These are phyloP conservation scores for Ceyx melanurus DNA, from an alignment of 2,113 vertebrate species.

Conservation along the genomic window DNA sequence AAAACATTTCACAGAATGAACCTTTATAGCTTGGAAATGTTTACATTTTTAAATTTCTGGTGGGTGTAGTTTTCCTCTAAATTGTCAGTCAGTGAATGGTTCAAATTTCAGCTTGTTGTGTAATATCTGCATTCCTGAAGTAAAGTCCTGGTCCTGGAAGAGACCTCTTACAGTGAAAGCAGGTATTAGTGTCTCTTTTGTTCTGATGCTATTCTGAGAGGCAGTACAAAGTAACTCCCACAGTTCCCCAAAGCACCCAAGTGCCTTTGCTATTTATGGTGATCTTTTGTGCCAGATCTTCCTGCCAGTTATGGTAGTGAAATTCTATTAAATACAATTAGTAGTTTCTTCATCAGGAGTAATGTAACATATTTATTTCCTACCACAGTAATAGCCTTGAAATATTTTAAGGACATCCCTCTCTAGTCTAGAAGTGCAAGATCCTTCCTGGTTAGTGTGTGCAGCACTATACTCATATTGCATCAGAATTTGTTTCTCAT, in stretches of 20 bases:
- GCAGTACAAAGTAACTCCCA: background rate
- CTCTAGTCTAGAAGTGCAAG: background rate
- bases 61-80: background rate
- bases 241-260: background rate
- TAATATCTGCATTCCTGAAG: background rate
- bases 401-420: background rate
- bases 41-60: background rate
- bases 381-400: background rate
- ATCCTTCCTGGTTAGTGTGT: background rate
- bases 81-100: background rate
- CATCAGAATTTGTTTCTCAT: background rate
- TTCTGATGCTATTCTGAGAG: background rate
- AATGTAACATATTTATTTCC: background rate
- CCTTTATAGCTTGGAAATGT: background rate
- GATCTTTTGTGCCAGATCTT: background rate
- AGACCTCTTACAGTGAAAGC: background rate
- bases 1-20: background rate
- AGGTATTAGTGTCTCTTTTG: background rate
- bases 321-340: background rate
- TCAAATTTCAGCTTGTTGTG: background rate
- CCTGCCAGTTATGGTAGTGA: background rate
- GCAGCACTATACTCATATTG: background rate
- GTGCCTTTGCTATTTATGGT: background rate
- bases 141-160: background rate
- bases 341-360: background rate